Base-by-base conservation (phyloP, 2,113 vertebrate species). In the Stegastes partitus region DNA sequence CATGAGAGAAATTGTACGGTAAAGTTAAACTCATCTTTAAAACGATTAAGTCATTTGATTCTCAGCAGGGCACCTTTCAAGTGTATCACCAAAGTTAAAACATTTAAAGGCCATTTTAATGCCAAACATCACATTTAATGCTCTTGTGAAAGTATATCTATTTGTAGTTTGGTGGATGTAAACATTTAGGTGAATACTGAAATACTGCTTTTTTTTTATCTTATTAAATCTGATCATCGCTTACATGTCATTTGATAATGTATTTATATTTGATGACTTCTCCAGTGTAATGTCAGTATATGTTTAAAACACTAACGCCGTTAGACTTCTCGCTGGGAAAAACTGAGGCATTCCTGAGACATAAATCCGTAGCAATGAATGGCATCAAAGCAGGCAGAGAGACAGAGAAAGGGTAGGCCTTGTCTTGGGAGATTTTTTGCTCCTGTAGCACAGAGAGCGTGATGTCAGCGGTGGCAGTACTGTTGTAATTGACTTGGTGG, bases 401-500 rank as follows among this genome's bases (percentile, higher is more conserved):
- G 81, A 19, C 85, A 74, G 76, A 58, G 89, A 58, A 88, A 90
- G 81, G 89, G 86, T 55, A 89, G 91, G 92, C 91, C 91, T 89
- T 71, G 85, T 88, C 89, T 87, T 59, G 51, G 50, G 77, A 76
- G 83, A 71, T 74, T 74, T 79, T 78, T 45, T 77, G 82, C 87
- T 91, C 86, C 84, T 86, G 81, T 51, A 84, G 75, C 89, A 80
- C 81, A 90, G 64, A 54, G 82, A 89, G 85, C 85, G 93, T 95
- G 94, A 94, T 94, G 94, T 94, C 93, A 94, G 93, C 85, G 89
- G 87, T 91, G 85, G 85, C 83, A 90, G 93, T 69, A 50, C 86
- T 89, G 92, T 86, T 92, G 93, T 94, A 93, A 94, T 93, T 93
- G 94, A 90, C 89, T 94, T 81, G 93, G 93, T 85, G 90, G 93